A percentile compares a stretch with the other conserved stretches of the same genome.
Conservation (phyloP, 2,113 vertebrate species). For the Callocephalon fimbriatum region DNA sequence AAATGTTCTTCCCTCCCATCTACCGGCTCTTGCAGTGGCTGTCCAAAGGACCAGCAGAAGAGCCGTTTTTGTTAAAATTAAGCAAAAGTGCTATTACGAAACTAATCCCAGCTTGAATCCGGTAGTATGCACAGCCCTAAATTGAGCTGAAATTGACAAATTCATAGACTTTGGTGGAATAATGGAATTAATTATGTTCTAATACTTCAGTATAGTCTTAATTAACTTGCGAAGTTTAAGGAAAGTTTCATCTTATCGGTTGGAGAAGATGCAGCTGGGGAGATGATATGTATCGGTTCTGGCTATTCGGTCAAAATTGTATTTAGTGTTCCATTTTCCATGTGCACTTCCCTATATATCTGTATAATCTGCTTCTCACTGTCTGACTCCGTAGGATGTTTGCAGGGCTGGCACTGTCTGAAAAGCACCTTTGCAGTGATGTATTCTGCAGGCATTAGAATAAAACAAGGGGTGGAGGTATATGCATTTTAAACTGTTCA, state of each 20-base stretch:
- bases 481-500: not conserved
- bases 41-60: not conserved
- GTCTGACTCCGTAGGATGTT: not conserved
- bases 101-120: not conserved
- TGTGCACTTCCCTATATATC: not conserved
- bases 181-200: not conserved
- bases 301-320: not conserved
- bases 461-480: rapidly evolving
- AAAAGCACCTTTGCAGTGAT: not conserved
- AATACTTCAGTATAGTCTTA: not conserved
- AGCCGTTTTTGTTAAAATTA: not conserved
- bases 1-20: not conserved
- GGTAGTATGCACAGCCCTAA: not conserved
- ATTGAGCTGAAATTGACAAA: not conserved
- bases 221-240: not conserved
- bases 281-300: not conserved
- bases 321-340: not conserved
- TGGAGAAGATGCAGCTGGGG: not conserved
- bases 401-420: not conserved
- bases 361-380: not conserved
- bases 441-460: not conserved
- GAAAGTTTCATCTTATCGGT: not conserved
- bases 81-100: not conserved
- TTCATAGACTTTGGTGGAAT: not conserved
- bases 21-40: not conserved